Evolutionary conservation across 2,113 vertebrate species (phyloP).

Genomic region (Zosterops pallidus): DNA sequence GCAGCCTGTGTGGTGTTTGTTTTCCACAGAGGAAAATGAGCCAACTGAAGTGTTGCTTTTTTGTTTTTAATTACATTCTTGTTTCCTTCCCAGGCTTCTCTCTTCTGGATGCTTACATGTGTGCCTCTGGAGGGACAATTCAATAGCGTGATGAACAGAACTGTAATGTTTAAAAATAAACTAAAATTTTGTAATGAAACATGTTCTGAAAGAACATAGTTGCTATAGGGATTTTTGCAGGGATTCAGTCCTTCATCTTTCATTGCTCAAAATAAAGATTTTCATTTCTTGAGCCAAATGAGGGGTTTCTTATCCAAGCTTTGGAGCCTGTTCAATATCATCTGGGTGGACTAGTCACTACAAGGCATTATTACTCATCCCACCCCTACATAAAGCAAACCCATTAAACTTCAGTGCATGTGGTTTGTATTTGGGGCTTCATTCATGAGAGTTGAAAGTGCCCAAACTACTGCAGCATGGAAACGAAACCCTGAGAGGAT

Average conservation of each 20-base stretch:
- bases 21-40: slow-evolving; percentile 26
- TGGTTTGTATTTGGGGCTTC: slow-evolving; percentile 50
- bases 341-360: slow-evolving; percentile 20
- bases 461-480: neutral
- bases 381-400: slow-evolving; percentile 10
- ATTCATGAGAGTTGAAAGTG: slow-evolving; percentile 24
- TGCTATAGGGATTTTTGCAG: slow-evolving; percentile 26
- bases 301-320: slow-evolving; percentile 23
- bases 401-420: slow-evolving; percentile 23
- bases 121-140: slow-evolving; percentile 29
- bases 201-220: neutral
- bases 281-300: neutral
- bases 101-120: slow-evolving; percentile 25
- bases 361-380: slow-evolving; percentile 23
- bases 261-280: slow-evolving; percentile 26
- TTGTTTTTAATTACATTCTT: slow-evolving; percentile 69
- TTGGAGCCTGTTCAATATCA: slow-evolving; percentile 13
- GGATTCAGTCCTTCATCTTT: neutral
- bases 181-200: neutral
- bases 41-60: slow-evolving; percentile 58
- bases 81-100: slow-evolving; percentile 63
- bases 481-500: neutral
- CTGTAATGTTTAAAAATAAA: slow-evolving; percentile 59
- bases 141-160: slow-evolving; percentile 30
- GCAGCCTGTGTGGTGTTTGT: slow-evolving; percentile 55